Evolutionary conservation across 2,113 vertebrate species (phyloP), one percentile per base, ranked within the genome.

Genomic region (Oryzias javanicus): DNA sequence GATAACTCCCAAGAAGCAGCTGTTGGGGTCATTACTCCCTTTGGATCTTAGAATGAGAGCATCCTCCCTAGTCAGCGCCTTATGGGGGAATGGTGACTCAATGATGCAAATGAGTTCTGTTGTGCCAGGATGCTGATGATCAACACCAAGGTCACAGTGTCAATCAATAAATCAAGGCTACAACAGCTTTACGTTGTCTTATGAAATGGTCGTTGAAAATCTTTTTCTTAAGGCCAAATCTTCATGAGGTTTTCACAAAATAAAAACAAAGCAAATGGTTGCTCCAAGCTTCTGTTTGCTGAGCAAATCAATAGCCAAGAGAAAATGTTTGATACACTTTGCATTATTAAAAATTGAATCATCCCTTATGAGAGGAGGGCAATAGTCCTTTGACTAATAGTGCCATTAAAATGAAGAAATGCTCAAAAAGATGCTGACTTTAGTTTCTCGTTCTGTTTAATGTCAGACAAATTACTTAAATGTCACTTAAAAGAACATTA

Each of bases 1-100:
- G 84, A 74, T 86, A 75, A 70, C 69, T 85, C 80, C 65, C 79
- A 67, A 5, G 42, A 72, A 73, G 82, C 83, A 78, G 78, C 71
- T 78, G 78, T 18, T 60, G 55, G 64, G 81, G 61, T 74, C 66
- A 54, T 67, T 60, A 44, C 68, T 88, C 83, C 83, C 79, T 76
- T 58, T 55, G 79, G 79, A 80, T 82, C 68, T 61, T 35, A 51
- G 66, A 61, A 70, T 71, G 74, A 79, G 54, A 76, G 20, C 68
- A 8, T 60, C 60, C 73, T 72, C 68, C 71, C 29, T 60, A 73
- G 78, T 84, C 83, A 84, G 83, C 79, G 59, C 67, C 77, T 82
- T 73, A 63, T 47, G 72, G 59, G 56, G 53, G 49, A 74, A 57
- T 25, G 40, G 70, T 42, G 66, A 66, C 64, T 68, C 49, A 50